These are phyloP conservation scores for Whitmania pigra DNA, from an alignment of 1,140 invertebrate genomes.

Conservation along the genomic window DNA sequence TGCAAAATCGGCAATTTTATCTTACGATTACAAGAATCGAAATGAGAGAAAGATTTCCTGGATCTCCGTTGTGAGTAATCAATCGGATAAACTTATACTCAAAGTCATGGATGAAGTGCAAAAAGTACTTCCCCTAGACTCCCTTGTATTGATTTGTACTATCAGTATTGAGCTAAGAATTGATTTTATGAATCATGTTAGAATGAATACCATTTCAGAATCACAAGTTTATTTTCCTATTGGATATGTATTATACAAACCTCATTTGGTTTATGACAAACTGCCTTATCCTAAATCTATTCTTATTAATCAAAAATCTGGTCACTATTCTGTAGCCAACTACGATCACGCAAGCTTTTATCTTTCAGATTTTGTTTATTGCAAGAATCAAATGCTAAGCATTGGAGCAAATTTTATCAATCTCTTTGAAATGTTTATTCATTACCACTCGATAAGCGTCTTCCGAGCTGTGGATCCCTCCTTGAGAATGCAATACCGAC, in stretches of 20 bases:
- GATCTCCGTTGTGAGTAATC: constrained; percentile 49
- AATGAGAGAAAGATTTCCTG: constrained; percentile 56
- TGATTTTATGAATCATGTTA: constrained; percentile 62
- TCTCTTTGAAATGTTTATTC: constrained; percentile 55
- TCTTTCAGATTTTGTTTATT: constrained; percentile 60
- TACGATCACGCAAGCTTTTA: constrained; percentile 67
- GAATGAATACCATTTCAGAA: constrained; percentile 43
- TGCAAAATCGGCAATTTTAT: constrained; percentile 43
- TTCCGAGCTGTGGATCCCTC: constrained; percentile 59
- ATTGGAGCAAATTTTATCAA: constrained; percentile 31
- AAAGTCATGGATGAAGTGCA: constrained; percentile 57
- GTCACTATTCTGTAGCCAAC: constrained; percentile 62
- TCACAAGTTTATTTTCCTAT: constrained; percentile 43
- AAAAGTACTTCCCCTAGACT: constrained; percentile 49
- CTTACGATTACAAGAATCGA: constrained; percentile 55
- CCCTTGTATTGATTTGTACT: constrained; percentile 34
- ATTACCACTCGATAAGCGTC: constrained; percentile 51
- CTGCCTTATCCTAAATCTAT: constrained; percentile 47
- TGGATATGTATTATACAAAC: constrained; percentile 41
- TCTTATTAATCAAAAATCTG: constrained; percentile 62
- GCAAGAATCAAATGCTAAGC: constrained; percentile 50
- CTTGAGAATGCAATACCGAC: constrained; percentile 50
- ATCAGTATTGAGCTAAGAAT: constrained; percentile 51
- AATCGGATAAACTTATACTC: constrained; percentile 35
- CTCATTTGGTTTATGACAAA: constrained; percentile 37